phyloP scores from a whole-genome alignment of 2,113 vertebrate genomes.

The Mustela nigripes region DNA sequence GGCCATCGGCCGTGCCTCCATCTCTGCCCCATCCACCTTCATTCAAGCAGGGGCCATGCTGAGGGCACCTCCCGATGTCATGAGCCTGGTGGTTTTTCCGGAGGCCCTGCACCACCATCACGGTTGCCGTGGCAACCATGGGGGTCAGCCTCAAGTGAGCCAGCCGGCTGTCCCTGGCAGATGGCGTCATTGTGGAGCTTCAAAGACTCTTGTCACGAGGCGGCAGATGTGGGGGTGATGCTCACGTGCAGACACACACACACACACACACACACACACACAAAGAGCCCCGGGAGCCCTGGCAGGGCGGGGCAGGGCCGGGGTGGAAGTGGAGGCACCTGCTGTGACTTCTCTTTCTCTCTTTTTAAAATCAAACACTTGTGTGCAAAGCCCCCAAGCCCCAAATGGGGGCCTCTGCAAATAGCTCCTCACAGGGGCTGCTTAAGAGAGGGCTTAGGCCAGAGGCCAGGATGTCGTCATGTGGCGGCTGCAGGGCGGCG shows the following conservation, averaged over 20 bases:
- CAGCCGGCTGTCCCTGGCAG: slow-evolving; percentile 72
- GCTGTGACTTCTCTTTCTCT: slow-evolving; percentile 52
- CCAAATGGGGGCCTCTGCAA: slow-evolving; percentile 51
- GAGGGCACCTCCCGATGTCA: neutral
- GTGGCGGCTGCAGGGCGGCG: neutral
- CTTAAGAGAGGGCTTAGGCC: slow-evolving; percentile 52
- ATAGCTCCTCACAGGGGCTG: slow-evolving; percentile 6
- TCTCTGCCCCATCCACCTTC: neutral
- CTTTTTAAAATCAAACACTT: slow-evolving; percentile 64
- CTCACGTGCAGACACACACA: neutral
- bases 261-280: neutral
- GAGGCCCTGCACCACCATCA: slow-evolving; percentile 73
- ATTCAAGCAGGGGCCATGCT: accelerated
- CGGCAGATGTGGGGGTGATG: slow-evolving; percentile 77
- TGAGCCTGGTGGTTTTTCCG: neutral
- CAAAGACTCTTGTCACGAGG: slow-evolving; percentile 67
- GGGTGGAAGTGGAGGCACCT: slow-evolving; percentile 54
- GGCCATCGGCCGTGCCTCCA: neutral
- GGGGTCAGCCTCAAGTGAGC: slow-evolving; percentile 61
- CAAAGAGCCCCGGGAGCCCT: neutral
- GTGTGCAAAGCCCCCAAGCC: neutral
- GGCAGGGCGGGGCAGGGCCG: neutral
- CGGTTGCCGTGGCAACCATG: slow-evolving; percentile 81
- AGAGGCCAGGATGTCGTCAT: slow-evolving; percentile 32
- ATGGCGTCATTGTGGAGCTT: slow-evolving; percentile 80